These are phyloP conservation scores for Psettodes erumei DNA, from an alignment of 2,113 vertebrate species.

Conservation along the genomic window DNA sequence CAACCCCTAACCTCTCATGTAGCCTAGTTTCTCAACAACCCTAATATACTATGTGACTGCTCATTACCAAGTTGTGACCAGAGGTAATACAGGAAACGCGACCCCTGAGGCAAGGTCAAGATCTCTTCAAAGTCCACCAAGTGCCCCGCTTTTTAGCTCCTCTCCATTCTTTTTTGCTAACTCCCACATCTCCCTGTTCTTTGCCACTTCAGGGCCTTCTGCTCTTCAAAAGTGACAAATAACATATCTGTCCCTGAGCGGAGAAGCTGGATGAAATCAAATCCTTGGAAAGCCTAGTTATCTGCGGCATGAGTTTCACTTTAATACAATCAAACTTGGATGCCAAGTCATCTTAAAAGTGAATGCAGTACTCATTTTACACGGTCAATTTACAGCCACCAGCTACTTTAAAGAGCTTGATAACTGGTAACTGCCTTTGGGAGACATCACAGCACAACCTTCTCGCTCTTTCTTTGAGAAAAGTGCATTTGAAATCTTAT, in stretches of 20 bases:
- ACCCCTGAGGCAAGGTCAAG: constrained; percentile 72
- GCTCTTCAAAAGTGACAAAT: constrained; percentile 13
- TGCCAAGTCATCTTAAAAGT: constrained; percentile 36
- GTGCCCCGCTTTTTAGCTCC: constrained; percentile 32
- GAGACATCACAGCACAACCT: constrained; percentile 48
- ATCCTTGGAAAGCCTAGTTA: constrained; percentile 55
- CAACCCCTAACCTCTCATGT: constrained; percentile 5
- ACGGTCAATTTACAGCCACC: constrained; percentile 35
- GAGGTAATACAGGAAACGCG: constrained; percentile 64
- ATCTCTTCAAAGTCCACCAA: constrained; percentile 62
- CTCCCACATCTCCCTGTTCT: constrained; percentile 12
- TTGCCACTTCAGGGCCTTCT: constrained; percentile 13
- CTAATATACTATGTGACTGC: constrained; percentile 69
- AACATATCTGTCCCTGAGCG: constrained; percentile 3
- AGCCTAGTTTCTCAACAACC: constrained; percentile 73
- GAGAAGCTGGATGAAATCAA: constrained; percentile 33
- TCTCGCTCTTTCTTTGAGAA: constrained; percentile 32
- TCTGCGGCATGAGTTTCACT: constrained; percentile 44
- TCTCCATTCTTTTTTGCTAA: constrained; percentile 32
- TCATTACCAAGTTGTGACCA: constrained; percentile 71
- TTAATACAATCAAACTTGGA: constrained; percentile 42
- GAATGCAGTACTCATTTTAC: constrained; percentile 42
- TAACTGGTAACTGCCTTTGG: constrained; percentile 46
- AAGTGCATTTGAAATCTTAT: constrained; percentile 43
- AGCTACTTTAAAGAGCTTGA: constrained; percentile 38